Evolutionary conservation across 2,888 invertebrate species (phyloP).

Genomic region (Napeogenes sylphis): DNA sequence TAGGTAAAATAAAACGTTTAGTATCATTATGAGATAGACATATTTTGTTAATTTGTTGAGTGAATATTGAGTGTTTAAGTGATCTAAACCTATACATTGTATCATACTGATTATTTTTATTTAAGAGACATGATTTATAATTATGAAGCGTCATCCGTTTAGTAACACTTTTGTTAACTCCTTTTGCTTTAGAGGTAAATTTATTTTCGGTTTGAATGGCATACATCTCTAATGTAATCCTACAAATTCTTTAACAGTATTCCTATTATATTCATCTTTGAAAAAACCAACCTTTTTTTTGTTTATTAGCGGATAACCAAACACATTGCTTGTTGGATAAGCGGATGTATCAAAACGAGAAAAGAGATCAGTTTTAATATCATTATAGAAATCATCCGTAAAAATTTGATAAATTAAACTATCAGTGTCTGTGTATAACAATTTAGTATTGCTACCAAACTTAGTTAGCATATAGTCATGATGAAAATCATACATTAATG

Average conservation of each 20-base stretch:
- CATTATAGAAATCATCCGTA: conserved; percentile 32
- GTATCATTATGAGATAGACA: conserved; percentile 19
- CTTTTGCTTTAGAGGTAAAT: too few species aligned
- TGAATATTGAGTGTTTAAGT: conserved; percentile 31
- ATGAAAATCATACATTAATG: conserved; percentile 34
- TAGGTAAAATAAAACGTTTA: conserved; percentile 15
- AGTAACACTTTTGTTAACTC: too few species aligned
- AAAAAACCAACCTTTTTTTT: conserved; percentile 37
- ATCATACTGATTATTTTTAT: conserved; percentile 17
- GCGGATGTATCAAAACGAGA: conserved; percentile 33
- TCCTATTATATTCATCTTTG: conserved; percentile 38
- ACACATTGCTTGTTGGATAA: too few species aligned
- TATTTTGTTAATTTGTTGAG: conserved; percentile 31
- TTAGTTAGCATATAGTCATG: conserved; percentile 30
- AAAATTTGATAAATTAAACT: conserved; percentile 35
- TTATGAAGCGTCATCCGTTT: conserved; percentile 28
- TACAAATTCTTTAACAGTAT: conserved; percentile 35
- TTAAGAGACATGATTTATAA: conserved; percentile 28
- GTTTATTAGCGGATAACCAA: too few species aligned
- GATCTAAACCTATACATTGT: conserved; percentile 29
- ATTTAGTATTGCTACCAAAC: too few species aligned
- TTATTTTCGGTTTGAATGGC: too few species aligned
- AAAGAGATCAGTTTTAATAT: conserved; percentile 32
- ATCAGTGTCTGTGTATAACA: conserved; percentile 36
- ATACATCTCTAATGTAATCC: too few species aligned